Conservation (phyloP, 2,797 vertebrate genomes). For the Hipposideros larvatus region DNA sequence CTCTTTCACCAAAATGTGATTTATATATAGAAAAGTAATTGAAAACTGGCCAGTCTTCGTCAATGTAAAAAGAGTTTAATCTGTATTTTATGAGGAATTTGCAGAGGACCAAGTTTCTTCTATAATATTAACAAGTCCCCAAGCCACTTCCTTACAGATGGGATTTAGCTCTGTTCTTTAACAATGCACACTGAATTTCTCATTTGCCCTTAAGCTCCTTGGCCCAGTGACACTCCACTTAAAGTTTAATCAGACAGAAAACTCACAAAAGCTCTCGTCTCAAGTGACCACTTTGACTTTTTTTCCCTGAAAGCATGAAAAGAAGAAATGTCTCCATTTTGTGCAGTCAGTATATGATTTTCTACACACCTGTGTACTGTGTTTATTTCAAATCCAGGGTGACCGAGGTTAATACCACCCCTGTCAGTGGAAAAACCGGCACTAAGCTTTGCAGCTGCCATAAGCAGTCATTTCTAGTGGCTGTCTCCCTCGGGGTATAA, state of each 20-base stretch:
- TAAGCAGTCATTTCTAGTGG: background rate
- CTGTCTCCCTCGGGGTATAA: background rate
- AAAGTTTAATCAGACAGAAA: slow-evolving; percentile 79
- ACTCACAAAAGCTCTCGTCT: slow-evolving; percentile 74
- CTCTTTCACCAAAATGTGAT: slow-evolving; percentile 56
- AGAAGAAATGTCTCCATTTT: slow-evolving; percentile 67
- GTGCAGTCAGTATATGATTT: background rate
- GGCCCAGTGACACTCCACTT: slow-evolving; percentile 64
- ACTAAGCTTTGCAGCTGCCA: background rate
- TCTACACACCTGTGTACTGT: background rate
- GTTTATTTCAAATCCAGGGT: slow-evolving; percentile 63
- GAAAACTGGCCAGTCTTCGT: slow-evolving; percentile 29
- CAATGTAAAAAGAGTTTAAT: slow-evolving; percentile 42
- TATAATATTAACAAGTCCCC: slow-evolving; percentile 4
- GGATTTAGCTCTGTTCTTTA: slow-evolving; percentile 67
- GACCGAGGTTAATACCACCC: slow-evolving; percentile 11
- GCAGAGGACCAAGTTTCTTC: slow-evolving; percentile 2
- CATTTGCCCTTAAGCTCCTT: slow-evolving; percentile 71
- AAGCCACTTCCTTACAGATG: background rate
- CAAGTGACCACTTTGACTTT: slow-evolving; percentile 52
- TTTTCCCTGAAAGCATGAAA: background rate
- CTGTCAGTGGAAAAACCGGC: background rate
- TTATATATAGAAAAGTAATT: slow-evolving; percentile 61
- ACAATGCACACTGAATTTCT: slow-evolving; percentile 69
- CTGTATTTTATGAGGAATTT: slow-evolving; percentile 40